A percentile compares a stretch with the other conserved stretches of the same genome.
phyloP scores from a whole-genome alignment of 2,113 vertebrate genomes.

The Bufo bufo region DNA sequence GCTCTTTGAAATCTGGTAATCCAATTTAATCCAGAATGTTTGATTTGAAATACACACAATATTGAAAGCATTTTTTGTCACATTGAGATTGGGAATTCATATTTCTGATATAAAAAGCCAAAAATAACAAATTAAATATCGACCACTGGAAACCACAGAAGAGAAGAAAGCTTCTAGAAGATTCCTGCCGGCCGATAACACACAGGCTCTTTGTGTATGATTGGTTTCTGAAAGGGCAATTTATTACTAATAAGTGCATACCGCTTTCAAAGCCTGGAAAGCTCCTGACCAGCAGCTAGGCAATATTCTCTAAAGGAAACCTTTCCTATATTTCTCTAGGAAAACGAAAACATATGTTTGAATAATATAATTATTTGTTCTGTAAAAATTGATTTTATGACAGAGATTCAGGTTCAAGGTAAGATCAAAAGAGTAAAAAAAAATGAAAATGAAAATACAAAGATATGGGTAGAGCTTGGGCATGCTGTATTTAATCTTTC shows the following conservation, averaged over 20 bases:
- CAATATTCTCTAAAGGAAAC: constrained; percentile 50
- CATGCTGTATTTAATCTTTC: background rate
- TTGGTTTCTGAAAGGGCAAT: constrained; percentile 21
- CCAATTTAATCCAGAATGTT: constrained; percentile 18
- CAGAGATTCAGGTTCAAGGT: background rate
- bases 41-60: constrained; percentile 31
- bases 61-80: background rate
- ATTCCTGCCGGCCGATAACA: background rate
- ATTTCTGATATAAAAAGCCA: constrained; percentile 38
- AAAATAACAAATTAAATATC: constrained; percentile 48
- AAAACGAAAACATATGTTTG: constrained; percentile 58
- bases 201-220: constrained; percentile 36
- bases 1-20: constrained; percentile 24
- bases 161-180: background rate
- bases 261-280: constrained; percentile 27
- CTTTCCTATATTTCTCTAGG: constrained; percentile 58
- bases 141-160: background rate
- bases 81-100: background rate
- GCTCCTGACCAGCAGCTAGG: constrained; percentile 49
- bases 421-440: background rate
- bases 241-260: constrained; percentile 49
- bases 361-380: constrained; percentile 34
- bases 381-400: constrained; percentile 57
- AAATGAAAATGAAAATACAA: background rate
- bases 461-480: background rate